These are phyloP conservation scores for Aplodontia rufa DNA, from an alignment of 2,113 vertebrate genomes.

Conservation along the genomic window DNA sequence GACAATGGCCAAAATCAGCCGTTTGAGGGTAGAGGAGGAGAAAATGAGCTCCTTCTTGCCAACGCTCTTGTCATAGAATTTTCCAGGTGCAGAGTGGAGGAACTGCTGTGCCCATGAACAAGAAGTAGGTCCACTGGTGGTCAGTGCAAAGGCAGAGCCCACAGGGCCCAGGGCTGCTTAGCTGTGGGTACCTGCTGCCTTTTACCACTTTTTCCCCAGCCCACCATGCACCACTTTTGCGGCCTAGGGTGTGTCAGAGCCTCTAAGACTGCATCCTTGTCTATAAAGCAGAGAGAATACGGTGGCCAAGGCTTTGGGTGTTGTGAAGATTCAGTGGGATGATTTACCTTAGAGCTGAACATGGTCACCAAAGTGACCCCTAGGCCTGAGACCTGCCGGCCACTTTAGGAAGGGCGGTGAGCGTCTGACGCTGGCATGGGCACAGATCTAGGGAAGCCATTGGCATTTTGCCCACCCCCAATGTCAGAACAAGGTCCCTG, in stretches of 20 bases:
- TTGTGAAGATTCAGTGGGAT: background rate
- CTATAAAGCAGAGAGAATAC: background rate
- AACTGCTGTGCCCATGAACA: background rate
- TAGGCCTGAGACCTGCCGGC: background rate
- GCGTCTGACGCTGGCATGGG: background rate
- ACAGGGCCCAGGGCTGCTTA: accelerated
- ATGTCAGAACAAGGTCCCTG: background rate
- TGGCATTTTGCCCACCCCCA: background rate
- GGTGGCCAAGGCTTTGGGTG: background rate
- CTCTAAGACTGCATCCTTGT: background rate
- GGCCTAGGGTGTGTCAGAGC: background rate
- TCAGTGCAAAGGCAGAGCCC: background rate
- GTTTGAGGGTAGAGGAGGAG: slow-evolving; percentile 47
- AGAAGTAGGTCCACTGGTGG: background rate
- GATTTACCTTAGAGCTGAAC: background rate
- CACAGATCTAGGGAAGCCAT: background rate
- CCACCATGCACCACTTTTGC: too few relatives aligned
- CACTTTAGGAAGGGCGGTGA: background rate
- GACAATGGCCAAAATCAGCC: slow-evolving; percentile 72
- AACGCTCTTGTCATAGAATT: slow-evolving; percentile 49
- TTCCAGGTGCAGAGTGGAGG: background rate
- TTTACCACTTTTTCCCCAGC: background rate
- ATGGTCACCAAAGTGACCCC: background rate
- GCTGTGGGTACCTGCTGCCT: too few relatives aligned
- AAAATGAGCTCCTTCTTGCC: slow-evolving; percentile 46